These are phyloP conservation scores for Brachylomia viminalis DNA, from an alignment of 2,888 invertebrate species.

Conservation along the genomic window DNA sequence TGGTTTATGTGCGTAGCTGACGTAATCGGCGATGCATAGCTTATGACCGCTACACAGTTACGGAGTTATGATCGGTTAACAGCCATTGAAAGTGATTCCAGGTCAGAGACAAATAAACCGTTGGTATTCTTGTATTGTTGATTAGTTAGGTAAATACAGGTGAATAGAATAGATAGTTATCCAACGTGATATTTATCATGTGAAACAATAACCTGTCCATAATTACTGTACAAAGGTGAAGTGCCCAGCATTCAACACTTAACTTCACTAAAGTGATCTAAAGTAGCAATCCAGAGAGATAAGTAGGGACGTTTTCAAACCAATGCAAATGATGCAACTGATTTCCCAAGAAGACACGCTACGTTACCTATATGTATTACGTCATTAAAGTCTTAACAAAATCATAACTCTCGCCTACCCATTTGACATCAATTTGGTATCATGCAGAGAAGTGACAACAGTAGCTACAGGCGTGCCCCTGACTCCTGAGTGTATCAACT, in stretches of 20 bases:
- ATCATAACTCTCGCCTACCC: constrained; percentile 23
- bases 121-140: constrained; percentile 15
- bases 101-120: constrained; percentile 25
- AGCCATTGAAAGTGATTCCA: constrained; percentile 31
- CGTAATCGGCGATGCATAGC: constrained; percentile 37
- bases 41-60: constrained; percentile 12
- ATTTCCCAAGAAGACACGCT: constrained; percentile 26
- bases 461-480: constrained; percentile 15
- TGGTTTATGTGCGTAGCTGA: constrained; percentile 47
- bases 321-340: neutral
- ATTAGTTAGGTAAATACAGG: constrained; percentile 1
- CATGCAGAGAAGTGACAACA: constrained; percentile 27
- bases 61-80: constrained; percentile 22
- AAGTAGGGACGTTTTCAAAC: neutral
- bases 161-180: neutral
- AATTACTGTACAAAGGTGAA: neutral
- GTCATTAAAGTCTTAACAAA: constrained; percentile 4
- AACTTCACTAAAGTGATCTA: neutral
- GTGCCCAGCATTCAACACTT: neutral
- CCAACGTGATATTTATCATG: neutral
- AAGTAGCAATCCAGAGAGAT: neutral
- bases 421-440: constrained; percentile 54
- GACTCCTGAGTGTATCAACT: constrained; percentile 43
- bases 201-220: neutral
- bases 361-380: constrained; percentile 23